These are phyloP conservation scores for Drosophila pachea DNA, from an alignment of 1,140 invertebrate species.

Conservation along the genomic window DNA sequence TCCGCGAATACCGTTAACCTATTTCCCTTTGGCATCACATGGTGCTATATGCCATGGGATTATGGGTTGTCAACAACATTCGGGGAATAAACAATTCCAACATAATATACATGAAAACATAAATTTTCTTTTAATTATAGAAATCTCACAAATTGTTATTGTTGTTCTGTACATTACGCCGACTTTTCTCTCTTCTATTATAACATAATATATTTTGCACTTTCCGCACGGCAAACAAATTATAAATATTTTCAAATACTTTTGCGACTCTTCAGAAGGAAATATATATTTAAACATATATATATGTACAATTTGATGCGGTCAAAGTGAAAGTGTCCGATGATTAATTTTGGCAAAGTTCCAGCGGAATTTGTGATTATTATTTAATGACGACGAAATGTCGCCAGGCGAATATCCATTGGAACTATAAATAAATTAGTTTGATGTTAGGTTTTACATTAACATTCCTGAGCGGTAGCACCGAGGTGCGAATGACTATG, in stretches of 20 bases:
- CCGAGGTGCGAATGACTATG: constrained; percentile 26
- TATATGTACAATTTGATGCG: constrained; percentile 24
- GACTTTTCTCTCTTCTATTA: neutral
- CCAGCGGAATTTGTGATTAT: constrained; percentile 73
- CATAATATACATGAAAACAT: constrained; percentile 25
- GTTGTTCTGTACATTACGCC: constrained; percentile 31
- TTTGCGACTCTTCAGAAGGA: neutral
- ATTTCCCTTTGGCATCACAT: constrained; percentile 54
- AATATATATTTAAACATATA: constrained; percentile 2
- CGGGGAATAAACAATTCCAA: constrained; percentile 19
- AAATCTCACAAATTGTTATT: constrained; percentile 47
- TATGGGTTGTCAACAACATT: constrained; percentile 29
- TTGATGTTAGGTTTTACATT: constrained; percentile 60
- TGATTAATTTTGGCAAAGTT: constrained; percentile 68
- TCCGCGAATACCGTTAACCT: constrained; percentile 51
- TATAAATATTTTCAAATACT: constrained; percentile 9
- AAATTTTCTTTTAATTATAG: constrained; percentile 51
- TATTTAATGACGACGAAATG: constrained; percentile 75
- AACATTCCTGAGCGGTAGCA: constrained; percentile 48
- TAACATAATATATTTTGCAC: neutral
- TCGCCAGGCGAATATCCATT: constrained; percentile 48
- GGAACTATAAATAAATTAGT: constrained; percentile 50
- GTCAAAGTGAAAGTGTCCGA: constrained; percentile 75
- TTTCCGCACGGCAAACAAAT: constrained; percentile 49
- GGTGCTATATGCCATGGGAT: constrained; percentile 29